Evolutionary conservation across 2,797 vertebrate species (phyloP).

Genomic region (Allobates femoralis): DNA sequence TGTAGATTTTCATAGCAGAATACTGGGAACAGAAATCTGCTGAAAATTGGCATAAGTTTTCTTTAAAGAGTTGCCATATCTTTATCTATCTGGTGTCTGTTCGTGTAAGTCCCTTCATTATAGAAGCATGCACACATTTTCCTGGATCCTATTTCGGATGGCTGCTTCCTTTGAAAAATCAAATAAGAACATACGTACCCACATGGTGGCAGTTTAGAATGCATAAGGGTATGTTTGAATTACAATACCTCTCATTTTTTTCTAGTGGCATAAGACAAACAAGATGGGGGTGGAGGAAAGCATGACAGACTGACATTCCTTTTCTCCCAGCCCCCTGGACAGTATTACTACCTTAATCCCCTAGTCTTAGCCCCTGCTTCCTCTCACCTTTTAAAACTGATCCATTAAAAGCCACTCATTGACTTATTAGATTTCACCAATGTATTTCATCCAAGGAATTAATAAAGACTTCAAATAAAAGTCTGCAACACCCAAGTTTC

Average conservation of each 20-base stretch:
- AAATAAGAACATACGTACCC: constrained; percentile 40
- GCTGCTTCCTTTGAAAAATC: constrained; percentile 32
- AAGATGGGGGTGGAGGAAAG: constrained; percentile 30
- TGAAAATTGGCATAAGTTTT: neutral
- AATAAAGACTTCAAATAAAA: neutral
- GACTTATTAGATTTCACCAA: neutral
- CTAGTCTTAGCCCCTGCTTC: constrained; percentile 44
- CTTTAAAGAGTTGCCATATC: neutral
- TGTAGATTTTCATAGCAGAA: neutral
- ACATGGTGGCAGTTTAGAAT: constrained; percentile 41
- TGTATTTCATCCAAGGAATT: neutral
- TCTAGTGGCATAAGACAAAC: neutral
- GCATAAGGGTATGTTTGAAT: constrained; percentile 52
- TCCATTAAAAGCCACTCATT: constrained; percentile 18
- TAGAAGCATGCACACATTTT: neutral
- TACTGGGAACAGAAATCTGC: neutral
- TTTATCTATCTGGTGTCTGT: neutral
- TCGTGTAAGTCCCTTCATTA: no score
- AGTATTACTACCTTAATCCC: constrained; percentile 49
- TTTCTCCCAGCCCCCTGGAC: constrained; percentile 56
- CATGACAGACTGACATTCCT: constrained; percentile 44
- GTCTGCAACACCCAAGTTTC: neutral
- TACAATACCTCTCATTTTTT: constrained; percentile 9
- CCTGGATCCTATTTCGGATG: neutral
- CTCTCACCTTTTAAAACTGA: constrained; percentile 44